Evolutionary conservation across 2,797 vertebrate species (phyloP).

Genomic region (Orestias chungarensis): DNA sequence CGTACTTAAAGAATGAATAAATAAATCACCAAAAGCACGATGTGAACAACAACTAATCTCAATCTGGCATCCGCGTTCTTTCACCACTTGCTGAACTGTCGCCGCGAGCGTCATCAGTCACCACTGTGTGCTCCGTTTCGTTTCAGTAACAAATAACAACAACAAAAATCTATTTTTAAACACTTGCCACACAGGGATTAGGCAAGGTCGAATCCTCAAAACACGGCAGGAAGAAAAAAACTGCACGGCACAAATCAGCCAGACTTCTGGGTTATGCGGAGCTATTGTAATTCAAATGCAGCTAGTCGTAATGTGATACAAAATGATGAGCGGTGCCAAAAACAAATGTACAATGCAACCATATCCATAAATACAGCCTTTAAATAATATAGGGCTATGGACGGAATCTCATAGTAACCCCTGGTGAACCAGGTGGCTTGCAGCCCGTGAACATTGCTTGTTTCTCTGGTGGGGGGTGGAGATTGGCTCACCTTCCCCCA

Average conservation of each 20-base stretch:
- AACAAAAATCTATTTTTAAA: slow-evolving; percentile 19
- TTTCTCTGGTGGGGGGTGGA: slow-evolving; percentile 58
- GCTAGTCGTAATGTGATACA: too few species aligned
- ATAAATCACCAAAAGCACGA: slow-evolving; percentile 5
- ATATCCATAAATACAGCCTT: slow-evolving; percentile 53
- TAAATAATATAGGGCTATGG: slow-evolving; percentile 59
- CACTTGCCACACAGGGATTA: neutral
- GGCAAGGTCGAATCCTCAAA: neutral
- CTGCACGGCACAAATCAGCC: neutral
- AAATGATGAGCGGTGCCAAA: slow-evolving; percentile 35
- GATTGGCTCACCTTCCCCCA: slow-evolving; percentile 63
- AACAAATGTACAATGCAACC: slow-evolving; percentile 37
- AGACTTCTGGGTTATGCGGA: slow-evolving; percentile 14
- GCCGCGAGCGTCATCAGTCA: slow-evolving; percentile 22
- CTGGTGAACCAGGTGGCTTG: slow-evolving; percentile 65
- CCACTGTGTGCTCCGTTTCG: slow-evolving; percentile 9
- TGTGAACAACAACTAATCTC: slow-evolving; percentile 19
- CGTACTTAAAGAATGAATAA: neutral
- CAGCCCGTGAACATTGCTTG: slow-evolving; percentile 56
- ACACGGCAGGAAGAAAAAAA: neutral
- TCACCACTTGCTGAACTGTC: slow-evolving; percentile 56
- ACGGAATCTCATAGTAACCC: slow-evolving; percentile 62
- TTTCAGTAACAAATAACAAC: too few species aligned
- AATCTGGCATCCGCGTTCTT: slow-evolving; percentile 40
- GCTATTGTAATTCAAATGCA: slow-evolving; percentile 37